Evolutionary conservation across 23 tunicate species (phyloP).

Genomic region (Oikopleura vanhoeffeni): DNA sequence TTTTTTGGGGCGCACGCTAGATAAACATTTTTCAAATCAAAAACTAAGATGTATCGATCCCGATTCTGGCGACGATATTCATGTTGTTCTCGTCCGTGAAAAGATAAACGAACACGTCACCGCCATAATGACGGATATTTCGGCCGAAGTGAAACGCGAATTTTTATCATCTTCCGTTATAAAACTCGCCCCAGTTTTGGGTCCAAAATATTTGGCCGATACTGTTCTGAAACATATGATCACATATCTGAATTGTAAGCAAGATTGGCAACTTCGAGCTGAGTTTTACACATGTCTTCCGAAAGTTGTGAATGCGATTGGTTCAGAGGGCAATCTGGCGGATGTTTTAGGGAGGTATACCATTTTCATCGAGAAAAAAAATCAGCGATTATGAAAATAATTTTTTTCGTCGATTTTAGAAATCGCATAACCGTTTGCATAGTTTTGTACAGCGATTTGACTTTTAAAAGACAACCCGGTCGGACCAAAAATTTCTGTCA

Average conservation of each 20-base stretch:
- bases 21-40: no score
- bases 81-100: not conserved
- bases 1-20: no score
- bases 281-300: conserved; percentile 43
- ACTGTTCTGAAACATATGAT: conserved; percentile 82
- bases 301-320: not conserved
- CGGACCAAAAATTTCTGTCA: no score
- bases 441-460: no score
- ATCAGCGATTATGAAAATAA: no score
- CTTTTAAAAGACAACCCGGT: no score
- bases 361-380: no score
- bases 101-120: not conserved
- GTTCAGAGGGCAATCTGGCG: not conserved
- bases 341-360: not conserved
- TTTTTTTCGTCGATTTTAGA: no score
- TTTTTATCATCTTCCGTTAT: conserved; percentile 21
- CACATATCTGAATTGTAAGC: conserved; percentile 71
- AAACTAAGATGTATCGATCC: no score
- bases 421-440: no score
- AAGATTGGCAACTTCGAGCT: conserved; percentile 74
- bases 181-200: conserved; percentile 54
- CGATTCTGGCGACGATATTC: no score
- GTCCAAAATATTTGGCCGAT: conserved; percentile 44
- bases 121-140: not conserved
- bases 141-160: not conserved